Percentiles rank a stretch among this genome's conserved stretches.
phyloP scores from a whole-genome alignment of 2,113 vertebrate genomes.

The Psephotus haematonotus region DNA sequence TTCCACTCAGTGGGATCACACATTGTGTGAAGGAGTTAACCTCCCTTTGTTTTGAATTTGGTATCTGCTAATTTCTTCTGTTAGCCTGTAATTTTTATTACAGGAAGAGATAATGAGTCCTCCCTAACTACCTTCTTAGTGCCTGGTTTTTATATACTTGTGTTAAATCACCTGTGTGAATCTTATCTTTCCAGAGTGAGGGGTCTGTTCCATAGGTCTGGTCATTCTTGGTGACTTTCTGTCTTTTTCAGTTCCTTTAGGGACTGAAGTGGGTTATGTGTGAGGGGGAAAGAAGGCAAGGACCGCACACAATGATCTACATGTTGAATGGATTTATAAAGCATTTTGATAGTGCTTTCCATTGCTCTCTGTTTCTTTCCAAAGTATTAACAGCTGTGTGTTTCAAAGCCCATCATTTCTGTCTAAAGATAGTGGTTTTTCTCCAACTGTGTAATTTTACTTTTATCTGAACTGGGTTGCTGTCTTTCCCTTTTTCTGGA shows the following conservation, averaged over 20 bases:
- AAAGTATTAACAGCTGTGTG: neutral
- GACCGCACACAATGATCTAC: rapidly evolving
- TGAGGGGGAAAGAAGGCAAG: neutral
- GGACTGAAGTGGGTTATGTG: neutral
- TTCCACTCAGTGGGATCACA: neutral
- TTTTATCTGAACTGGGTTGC: neutral
- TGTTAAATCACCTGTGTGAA: neutral
- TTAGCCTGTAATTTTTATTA: neutral
- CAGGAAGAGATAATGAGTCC: neutral
- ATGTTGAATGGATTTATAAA: neutral
- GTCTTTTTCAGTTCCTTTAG: neutral
- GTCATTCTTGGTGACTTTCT: neutral
- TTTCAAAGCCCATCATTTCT: neutral
- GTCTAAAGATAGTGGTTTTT: neutral
- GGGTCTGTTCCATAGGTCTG: neutral
- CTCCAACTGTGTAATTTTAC: neutral
- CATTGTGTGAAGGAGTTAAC: neutral
- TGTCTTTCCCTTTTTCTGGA: neutral
- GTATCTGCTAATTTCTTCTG: neutral
- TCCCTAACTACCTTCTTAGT: neutral
- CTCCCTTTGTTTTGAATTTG: neutral
- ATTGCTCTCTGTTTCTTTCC: neutral
- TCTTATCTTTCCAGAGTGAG: neutral
- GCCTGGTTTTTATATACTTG: neutral
- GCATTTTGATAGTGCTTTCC: neutral